Evolutionary conservation across 2,113 vertebrate species (phyloP).

Genomic region (Theristicus caerulescens): DNA sequence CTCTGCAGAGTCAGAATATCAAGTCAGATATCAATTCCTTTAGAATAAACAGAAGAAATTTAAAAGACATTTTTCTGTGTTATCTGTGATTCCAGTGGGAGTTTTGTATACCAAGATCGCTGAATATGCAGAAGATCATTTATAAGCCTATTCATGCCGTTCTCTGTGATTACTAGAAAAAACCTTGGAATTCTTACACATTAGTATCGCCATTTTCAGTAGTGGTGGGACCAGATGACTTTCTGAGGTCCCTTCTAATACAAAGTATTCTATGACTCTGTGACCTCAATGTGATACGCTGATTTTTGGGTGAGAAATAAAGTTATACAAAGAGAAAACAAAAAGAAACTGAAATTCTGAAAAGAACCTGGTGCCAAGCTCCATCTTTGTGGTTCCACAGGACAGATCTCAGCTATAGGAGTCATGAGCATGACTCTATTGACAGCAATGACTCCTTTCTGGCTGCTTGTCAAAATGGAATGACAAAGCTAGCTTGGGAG

Average conservation of each 20-base stretch:
- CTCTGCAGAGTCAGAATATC: not conserved
- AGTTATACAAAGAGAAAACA: not conserved
- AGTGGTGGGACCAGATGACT: not conserved
- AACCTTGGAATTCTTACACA: not conserved
- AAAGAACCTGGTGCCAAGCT: not conserved
- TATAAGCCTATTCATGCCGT: not conserved
- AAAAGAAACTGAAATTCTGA: not conserved
- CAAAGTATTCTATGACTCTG: not conserved
- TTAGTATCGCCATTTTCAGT: not conserved
- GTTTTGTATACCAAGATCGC: not conserved
- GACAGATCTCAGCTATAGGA: not conserved
- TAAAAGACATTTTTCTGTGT: not conserved
- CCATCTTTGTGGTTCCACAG: not conserved
- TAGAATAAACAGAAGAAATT: not conserved
- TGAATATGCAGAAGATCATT: not conserved
- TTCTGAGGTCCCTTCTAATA: not conserved
- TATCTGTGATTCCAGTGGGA: not conserved
- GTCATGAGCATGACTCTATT: not conserved
- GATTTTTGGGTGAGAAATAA: not conserved
- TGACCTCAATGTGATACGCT: not conserved
- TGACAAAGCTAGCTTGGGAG: not conserved
- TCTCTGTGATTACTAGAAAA: not conserved
- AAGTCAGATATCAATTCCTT: not conserved
- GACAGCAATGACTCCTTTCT: not conserved
- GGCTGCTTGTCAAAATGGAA: not conserved